Conservation (phyloP, 2,888 invertebrate species). For the Agrenia bidenticulata region DNA sequence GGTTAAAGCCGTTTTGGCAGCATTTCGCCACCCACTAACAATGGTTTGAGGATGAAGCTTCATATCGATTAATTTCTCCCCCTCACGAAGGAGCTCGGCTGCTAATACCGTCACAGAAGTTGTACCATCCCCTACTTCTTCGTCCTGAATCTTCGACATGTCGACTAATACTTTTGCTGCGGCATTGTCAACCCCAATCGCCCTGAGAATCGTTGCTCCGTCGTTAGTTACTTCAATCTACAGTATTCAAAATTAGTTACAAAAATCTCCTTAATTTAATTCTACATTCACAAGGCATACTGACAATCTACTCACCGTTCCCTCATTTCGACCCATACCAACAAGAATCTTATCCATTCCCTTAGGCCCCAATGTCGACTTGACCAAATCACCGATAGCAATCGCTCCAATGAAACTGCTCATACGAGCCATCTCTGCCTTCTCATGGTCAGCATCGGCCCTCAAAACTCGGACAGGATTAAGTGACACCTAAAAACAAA, state of each 20-base stretch:
- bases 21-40: conserved; percentile 90
- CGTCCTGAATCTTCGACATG: conserved; percentile 97
- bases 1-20: conserved; percentile 77
- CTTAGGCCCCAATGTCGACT: conserved; percentile 97
- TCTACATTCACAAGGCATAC: background rate
- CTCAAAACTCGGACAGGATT: conserved; percentile 93
- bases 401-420: conserved; percentile 98
- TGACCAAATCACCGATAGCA: conserved; percentile 96
- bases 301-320: conserved; percentile 43
- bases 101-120: conserved; percentile 97
- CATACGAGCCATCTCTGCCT: conserved; percentile 92
- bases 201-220: conserved; percentile 96
- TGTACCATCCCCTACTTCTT: conserved; percentile 99
- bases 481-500: conserved; percentile 71
- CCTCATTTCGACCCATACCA: conserved; percentile 72
- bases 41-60: conserved; percentile 98
- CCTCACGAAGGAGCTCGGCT: conserved; percentile 89
- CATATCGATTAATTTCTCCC: conserved; percentile 87
- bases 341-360: conserved; percentile 96
- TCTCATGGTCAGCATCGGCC: conserved; percentile 96
- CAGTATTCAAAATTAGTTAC: conserved; percentile 20
- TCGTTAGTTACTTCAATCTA: conserved; percentile 95
- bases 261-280: conserved; percentile 63
- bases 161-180: conserved; percentile 99
- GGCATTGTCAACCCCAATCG: conserved; percentile 96